A percentile compares a stretch with the other conserved stretches of the same genome.
phyloP scores from a whole-genome alignment of 2,797 vertebrate species.

The Gallinago nigripennis region DNA sequence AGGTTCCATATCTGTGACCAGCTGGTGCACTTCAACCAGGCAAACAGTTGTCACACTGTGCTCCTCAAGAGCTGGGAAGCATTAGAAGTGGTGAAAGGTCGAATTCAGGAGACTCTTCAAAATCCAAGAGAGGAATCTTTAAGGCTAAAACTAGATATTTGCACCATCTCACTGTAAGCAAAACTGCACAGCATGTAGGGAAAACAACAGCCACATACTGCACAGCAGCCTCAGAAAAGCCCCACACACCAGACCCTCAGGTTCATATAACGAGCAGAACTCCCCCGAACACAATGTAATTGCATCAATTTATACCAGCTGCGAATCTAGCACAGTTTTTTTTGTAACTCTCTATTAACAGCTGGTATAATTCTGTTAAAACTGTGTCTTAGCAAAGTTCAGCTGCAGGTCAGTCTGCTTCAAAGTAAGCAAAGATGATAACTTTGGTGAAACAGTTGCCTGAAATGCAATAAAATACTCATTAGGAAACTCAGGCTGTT shows the following conservation, averaged over 20 bases:
- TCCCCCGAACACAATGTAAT: not conserved
- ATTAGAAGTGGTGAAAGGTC: not conserved
- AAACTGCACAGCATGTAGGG: not conserved
- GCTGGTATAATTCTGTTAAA: constrained; percentile 29
- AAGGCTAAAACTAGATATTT: not conserved
- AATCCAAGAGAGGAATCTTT: not conserved
- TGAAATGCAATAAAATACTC: constrained; percentile 10
- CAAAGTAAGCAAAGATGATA: constrained; percentile 7
- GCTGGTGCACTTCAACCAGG: not conserved
- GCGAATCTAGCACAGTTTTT: not conserved
- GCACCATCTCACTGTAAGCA: not conserved
- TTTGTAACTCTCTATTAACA: not conserved
- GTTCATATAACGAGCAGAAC: not conserved
- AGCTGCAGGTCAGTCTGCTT: constrained; percentile 29
- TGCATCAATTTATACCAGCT: not conserved
- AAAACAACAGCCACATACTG: not conserved
- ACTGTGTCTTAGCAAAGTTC: constrained; percentile 3
- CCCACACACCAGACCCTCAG: not conserved
- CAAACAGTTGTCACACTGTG: accelerated
- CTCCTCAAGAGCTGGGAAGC: not conserved
- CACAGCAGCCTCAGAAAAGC: not conserved
- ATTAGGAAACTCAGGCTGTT: not conserved
- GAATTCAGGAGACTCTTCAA: not conserved
- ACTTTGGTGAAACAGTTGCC: not conserved
- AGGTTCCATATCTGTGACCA: not conserved